A percentile compares a stretch with the other conserved stretches of the same genome.
Evolutionary conservation across 1,140 invertebrate genomes (phyloP).

Genomic region (Harpegnathos saltator): DNA sequence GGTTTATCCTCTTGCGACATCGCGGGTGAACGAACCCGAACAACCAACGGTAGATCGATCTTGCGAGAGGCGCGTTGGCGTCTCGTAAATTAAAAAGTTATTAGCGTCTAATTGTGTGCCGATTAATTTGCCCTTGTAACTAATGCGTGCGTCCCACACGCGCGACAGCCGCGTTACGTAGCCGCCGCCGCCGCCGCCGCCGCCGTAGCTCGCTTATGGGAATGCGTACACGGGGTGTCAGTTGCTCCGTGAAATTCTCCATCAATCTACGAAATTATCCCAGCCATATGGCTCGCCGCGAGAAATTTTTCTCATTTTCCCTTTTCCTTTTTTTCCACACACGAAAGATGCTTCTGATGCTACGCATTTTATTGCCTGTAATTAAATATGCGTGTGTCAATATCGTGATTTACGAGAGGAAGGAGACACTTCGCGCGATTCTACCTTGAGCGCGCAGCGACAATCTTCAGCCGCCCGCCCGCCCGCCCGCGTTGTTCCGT

Average conservation of each 20-base stretch:
- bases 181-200: background rate
- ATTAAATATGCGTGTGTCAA: background rate
- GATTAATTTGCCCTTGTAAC: constrained; percentile 75
- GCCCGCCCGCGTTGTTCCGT: no score
- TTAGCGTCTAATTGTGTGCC: constrained; percentile 72
- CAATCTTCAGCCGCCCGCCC: no score
- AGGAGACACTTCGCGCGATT: no score
- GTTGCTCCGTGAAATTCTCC: constrained; percentile 82
- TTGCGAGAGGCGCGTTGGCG: background rate
- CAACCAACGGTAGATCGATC: constrained; percentile 17
- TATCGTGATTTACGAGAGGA: no score
- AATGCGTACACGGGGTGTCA: constrained; percentile 79
- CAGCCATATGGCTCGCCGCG: constrained; percentile 77
- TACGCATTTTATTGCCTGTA: constrained; percentile 37
- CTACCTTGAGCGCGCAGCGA: no score
- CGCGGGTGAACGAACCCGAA: constrained; percentile 18
- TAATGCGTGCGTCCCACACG: constrained; percentile 53
- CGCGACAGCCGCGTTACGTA: constrained; percentile 34
- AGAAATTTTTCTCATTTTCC: constrained; percentile 50
- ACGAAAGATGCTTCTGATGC: constrained; percentile 41
- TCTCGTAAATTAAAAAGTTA: constrained; percentile 78
- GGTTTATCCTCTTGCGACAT: constrained; percentile 11
- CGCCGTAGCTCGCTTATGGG: constrained; percentile 42
- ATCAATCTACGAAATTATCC: constrained; percentile 80
- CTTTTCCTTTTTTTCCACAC: background rate